A percentile compares a stretch with the other conserved stretches of the same genome.
These are phyloP conservation scores for Megaleporinus macrocephalus DNA, from an alignment of 2,113 vertebrate genomes.

Conservation along the genomic window DNA sequence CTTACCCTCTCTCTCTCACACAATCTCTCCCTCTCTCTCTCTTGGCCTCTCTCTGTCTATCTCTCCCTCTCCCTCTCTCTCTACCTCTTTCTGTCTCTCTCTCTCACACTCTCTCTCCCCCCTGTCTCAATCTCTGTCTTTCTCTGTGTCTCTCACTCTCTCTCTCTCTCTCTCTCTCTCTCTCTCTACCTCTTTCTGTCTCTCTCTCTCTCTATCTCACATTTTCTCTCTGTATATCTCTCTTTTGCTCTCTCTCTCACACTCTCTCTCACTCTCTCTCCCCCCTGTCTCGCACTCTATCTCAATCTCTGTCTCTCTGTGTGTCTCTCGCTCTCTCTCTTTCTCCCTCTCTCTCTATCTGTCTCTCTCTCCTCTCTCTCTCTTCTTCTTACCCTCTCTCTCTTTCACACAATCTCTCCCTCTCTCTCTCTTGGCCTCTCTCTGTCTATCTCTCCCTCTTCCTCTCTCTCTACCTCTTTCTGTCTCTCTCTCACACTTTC, in stretches of 20 bases:
- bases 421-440: constrained; percentile 35
- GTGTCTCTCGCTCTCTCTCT: constrained; percentile 68
- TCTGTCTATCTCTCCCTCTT: too few relatives aligned
- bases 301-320: constrained; percentile 66
- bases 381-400: neutral
- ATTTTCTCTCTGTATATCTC: neutral
- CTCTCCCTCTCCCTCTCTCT: constrained; percentile 52
- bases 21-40: constrained; percentile 64
- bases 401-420: constrained; percentile 53
- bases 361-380: constrained; percentile 68
- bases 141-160: constrained; percentile 51
- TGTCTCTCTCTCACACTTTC: constrained; percentile 47
- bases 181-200: constrained; percentile 65
- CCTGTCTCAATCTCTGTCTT: constrained; percentile 12
- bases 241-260: constrained; percentile 3
- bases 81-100: constrained; percentile 70
- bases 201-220: constrained; percentile 13
- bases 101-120: constrained; percentile 67
- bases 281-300: neutral
- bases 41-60: neutral
- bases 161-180: constrained; percentile 39
- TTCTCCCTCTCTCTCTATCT: neutral
- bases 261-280: constrained; percentile 70
- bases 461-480: too few relatives aligned
- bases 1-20: constrained; percentile 44